Conservation (phyloP, 1,140 invertebrate genomes). For the Lordiphosa stackelbergi region DNA sequence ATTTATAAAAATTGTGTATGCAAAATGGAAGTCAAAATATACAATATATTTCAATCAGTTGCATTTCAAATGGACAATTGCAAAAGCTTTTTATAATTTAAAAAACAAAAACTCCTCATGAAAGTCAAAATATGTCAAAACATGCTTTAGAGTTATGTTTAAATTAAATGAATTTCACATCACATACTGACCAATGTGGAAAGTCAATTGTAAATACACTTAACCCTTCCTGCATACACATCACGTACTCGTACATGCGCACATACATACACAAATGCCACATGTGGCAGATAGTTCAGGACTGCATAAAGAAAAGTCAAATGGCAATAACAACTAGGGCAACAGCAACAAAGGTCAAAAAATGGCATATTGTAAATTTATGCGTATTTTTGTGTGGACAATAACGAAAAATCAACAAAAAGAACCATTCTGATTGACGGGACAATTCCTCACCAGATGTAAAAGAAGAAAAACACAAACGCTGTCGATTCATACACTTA, state of each 20-base stretch:
- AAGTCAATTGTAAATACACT: slow-evolving; percentile 36
- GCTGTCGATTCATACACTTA: not conserved
- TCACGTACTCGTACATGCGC: slow-evolving; percentile 1
- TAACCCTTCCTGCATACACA: slow-evolving; percentile 20
- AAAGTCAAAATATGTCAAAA: too few relatives aligned
- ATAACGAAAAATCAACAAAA: not conserved
- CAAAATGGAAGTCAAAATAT: too few relatives aligned
- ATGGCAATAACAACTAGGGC: slow-evolving; percentile 28
- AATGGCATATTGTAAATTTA: slow-evolving; percentile 23
- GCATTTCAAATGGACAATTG: too few relatives aligned
- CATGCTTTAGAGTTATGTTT: too few relatives aligned
- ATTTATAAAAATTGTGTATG: too few relatives aligned
- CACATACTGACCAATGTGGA: not conserved
- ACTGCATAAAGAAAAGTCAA: slow-evolving; percentile 29
- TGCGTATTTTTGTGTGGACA: slow-evolving; percentile 4
- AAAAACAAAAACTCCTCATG: too few relatives aligned
- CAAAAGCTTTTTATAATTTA: too few relatives aligned
- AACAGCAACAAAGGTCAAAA: slow-evolving; percentile 36
- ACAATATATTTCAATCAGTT: too few relatives aligned
- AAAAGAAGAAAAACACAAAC: slow-evolving; percentile 4
- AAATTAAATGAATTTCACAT: too few relatives aligned
- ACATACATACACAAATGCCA: slow-evolving; percentile 34
- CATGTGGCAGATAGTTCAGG: slow-evolving; percentile 23
- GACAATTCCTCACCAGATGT: slow-evolving; percentile 23
- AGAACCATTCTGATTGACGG: slow-evolving; percentile 25